phyloP scores from a whole-genome alignment of 2,888 invertebrate genomes.

The Drosophila leonis region DNA sequence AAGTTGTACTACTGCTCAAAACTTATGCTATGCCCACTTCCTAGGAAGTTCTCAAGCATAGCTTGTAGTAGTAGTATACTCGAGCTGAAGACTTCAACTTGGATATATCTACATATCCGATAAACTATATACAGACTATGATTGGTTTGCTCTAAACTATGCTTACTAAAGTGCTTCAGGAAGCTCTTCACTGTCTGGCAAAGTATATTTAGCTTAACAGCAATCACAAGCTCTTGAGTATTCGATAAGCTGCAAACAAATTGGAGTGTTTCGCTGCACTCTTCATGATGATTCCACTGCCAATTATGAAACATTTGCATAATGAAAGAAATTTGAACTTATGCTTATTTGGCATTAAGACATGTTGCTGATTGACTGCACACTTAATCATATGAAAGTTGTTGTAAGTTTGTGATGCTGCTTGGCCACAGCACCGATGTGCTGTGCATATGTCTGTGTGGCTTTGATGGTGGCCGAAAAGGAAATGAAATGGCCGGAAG shows the following conservation, averaged over 20 bases:
- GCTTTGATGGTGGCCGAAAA: constrained; percentile 36
- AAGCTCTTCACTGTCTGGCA: too few species aligned
- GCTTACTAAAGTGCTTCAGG: too few species aligned
- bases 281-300: neutral
- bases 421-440: neutral
- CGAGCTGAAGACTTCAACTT: too few species aligned
- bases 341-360: neutral
- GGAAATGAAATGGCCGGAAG: constrained; percentile 82
- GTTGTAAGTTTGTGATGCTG: neutral
- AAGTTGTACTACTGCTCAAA: too few species aligned
- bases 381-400: neutral
- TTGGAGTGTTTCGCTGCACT: too few species aligned
- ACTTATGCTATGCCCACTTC: too few species aligned
- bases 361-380: neutral
- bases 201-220: too few species aligned
- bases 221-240: neutral
- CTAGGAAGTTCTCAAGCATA: too few species aligned
- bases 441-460: neutral
- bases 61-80: too few species aligned
- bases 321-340: neutral
- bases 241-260: neutral
- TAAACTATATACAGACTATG: too few species aligned
- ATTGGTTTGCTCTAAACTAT: too few species aligned
- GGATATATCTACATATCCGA: too few species aligned
- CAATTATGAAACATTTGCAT: neutral